Evolutionary conservation across 2,113 vertebrate species (phyloP).

Genomic region (Apistogramma diplotaenia): DNA sequence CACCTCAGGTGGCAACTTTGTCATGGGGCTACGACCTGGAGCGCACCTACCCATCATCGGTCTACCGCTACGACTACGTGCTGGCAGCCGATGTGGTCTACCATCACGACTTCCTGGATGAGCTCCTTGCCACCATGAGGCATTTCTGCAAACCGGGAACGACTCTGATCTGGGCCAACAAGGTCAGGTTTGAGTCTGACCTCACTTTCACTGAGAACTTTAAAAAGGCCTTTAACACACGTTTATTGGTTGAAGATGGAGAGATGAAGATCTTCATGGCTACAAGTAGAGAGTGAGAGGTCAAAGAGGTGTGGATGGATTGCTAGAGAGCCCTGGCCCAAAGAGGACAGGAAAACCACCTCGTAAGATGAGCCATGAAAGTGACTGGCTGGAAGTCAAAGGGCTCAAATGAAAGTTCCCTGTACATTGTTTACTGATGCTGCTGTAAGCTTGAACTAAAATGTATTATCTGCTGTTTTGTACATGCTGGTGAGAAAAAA

Average conservation of each 20-base stretch:
- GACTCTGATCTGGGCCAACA: slow-evolving; percentile 90
- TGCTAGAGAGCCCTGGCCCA: too few species aligned
- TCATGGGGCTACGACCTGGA: slow-evolving; percentile 83
- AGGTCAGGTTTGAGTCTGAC: slow-evolving; percentile 84
- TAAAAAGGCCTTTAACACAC: slow-evolving; percentile 77
- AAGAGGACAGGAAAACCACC: too few species aligned
- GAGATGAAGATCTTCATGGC: slow-evolving; percentile 86
- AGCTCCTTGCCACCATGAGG: slow-evolving; percentile 85
- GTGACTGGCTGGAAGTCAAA: neutral
- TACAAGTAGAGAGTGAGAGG: slow-evolving; percentile 38
- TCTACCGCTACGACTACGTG: slow-evolving; percentile 84
- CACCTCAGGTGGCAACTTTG: slow-evolving; percentile 81
- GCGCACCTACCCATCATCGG: slow-evolving; percentile 73
- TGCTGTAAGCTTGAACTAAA: neutral
- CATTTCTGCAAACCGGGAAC: slow-evolving; percentile 87
- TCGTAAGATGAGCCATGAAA: neutral
- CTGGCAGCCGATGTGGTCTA: slow-evolving; percentile 91
- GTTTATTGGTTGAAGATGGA: slow-evolving; percentile 79
- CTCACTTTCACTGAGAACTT: slow-evolving; percentile 83
- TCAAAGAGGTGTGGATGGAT: neutral
- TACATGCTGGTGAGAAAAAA: neutral
- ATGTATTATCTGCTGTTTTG: neutral
- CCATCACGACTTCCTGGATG: slow-evolving; percentile 81
- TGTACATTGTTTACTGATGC: neutral
- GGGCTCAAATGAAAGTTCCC: neutral